These are phyloP conservation scores for Lamellibrachia columna DNA, from an alignment of 2,888 invertebrate species.

Conservation along the genomic window DNA sequence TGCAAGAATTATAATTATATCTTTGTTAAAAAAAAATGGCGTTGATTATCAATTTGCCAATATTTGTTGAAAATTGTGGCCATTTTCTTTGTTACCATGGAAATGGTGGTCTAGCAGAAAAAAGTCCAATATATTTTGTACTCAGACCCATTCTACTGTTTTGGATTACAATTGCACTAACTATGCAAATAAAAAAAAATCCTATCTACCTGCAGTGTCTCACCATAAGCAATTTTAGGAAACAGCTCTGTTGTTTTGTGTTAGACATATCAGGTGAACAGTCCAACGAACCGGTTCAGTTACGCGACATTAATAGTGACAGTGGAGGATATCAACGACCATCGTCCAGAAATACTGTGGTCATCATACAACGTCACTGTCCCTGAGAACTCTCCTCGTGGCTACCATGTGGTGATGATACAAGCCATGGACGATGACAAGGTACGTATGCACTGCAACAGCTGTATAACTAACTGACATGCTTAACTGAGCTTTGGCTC, in stretches of 20 bases:
- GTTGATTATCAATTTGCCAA: too few species aligned
- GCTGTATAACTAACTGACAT: not conserved
- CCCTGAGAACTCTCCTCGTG: constrained; percentile 35
- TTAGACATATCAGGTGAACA: constrained; percentile 36
- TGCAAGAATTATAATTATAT: too few species aligned
- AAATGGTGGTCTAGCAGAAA: too few species aligned
- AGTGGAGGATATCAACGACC: constrained; percentile 34
- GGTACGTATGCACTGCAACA: not conserved
- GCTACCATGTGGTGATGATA: constrained; percentile 30
- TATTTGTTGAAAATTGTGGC: too few species aligned
- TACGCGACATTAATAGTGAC: constrained; percentile 33
- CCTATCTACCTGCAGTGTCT: too few species aligned
- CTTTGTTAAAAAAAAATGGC: too few species aligned
- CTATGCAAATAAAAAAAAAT: too few species aligned
- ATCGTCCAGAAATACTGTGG: constrained; percentile 27
- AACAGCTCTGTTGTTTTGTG: not conserved
- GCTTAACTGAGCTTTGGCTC: too few species aligned
- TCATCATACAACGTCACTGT: constrained; percentile 29
- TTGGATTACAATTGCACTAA: too few species aligned
- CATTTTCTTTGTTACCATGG: too few species aligned
- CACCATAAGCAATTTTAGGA: not conserved
- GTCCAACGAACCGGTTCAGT: constrained; percentile 30
- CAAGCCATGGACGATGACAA: constrained; percentile 29
- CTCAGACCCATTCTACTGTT: too few species aligned
- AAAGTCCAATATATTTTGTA: too few species aligned